Evolutionary conservation across 2,797 vertebrate genomes (phyloP).

Genomic region (Ctenochaetus hawaiiensis): DNA sequence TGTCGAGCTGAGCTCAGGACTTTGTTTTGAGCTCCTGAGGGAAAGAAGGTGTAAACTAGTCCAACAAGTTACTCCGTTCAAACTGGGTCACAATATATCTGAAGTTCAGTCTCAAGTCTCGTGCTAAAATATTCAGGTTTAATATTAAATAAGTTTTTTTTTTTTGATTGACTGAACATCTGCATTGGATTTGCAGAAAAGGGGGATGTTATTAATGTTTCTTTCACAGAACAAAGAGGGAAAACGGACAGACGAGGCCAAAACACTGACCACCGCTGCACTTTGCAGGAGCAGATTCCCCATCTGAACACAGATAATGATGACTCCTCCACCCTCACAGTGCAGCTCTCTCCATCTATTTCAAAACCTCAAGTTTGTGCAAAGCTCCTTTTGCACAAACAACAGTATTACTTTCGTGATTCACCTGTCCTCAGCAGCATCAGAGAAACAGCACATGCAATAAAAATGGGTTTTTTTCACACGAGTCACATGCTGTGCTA

Average conservation of each 20-base stretch:
- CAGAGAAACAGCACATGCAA: slow-evolving; percentile 23
- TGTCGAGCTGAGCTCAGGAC: slow-evolving; percentile 12
- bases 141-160: background rate
- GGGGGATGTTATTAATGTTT: slow-evolving; percentile 66
- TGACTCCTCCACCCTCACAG: slow-evolving; percentile 47
- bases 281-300: slow-evolving; percentile 61
- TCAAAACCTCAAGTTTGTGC: slow-evolving; percentile 47
- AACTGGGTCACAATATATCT: background rate
- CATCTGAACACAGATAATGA: slow-evolving; percentile 65
- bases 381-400: slow-evolving; percentile 2
- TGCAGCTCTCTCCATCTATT: slow-evolving; percentile 46
- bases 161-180: slow-evolving; percentile 40
- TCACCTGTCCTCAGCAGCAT: slow-evolving; percentile 11
- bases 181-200: slow-evolving; percentile 28
- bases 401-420: background rate
- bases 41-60: background rate
- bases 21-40: background rate
- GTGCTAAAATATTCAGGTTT: background rate
- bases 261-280: slow-evolving; percentile 69
- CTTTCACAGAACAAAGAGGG: slow-evolving; percentile 37
- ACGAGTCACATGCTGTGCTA: slow-evolving; percentile 12
- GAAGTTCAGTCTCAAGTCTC: background rate
- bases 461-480: slow-evolving; percentile 20
- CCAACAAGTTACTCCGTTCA: slow-evolving; percentile 9
- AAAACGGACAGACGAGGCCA: slow-evolving; percentile 25